Evolutionary conservation across 2,113 vertebrate genomes (phyloP).

Genomic region (Xenus cinereus): DNA sequence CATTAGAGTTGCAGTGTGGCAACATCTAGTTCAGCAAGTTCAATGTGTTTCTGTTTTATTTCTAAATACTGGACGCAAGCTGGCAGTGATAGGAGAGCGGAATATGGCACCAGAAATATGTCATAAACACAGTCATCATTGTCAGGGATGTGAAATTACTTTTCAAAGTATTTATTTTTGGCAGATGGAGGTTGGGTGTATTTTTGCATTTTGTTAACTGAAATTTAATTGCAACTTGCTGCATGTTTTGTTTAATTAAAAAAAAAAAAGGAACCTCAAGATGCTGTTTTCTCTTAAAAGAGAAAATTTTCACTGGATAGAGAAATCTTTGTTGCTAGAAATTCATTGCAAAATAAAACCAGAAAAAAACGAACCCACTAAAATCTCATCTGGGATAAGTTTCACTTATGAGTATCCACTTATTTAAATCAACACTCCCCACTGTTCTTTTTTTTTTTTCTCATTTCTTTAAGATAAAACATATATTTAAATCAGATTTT

Average conservation of each 20-base stretch:
- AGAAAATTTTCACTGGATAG: neutral
- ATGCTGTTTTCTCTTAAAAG: conserved; percentile 38
- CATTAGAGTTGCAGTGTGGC: conserved; percentile 74
- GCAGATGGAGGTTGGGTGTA: conserved; percentile 45
- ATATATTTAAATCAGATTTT: neutral
- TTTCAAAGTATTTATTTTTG: conserved; percentile 68
- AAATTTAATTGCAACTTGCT: conserved; percentile 57
- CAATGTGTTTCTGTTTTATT: conserved; percentile 79
- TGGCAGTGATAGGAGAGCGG: conserved; percentile 38
- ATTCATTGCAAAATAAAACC: conserved; percentile 19
- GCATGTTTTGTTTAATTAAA: conserved; percentile 39
- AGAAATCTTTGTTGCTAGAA: neutral
- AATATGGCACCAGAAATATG: conserved; percentile 56
- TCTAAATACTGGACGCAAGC: conserved; percentile 64
- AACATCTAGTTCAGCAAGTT: conserved; percentile 71
- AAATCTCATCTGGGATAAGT: neutral
- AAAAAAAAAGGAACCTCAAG: neutral
- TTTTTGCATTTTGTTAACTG: conserved; percentile 59
- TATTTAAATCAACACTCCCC: neutral
- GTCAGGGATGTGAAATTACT: conserved; percentile 67
- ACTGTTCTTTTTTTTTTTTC: neutral
- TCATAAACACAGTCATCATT: conserved; percentile 70
- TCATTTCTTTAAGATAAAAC: neutral
- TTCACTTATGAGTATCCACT: neutral
- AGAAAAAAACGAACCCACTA: neutral